These are phyloP conservation scores for Scatophagus argus DNA, from an alignment of 2,113 vertebrate genomes.

Conservation along the genomic window DNA sequence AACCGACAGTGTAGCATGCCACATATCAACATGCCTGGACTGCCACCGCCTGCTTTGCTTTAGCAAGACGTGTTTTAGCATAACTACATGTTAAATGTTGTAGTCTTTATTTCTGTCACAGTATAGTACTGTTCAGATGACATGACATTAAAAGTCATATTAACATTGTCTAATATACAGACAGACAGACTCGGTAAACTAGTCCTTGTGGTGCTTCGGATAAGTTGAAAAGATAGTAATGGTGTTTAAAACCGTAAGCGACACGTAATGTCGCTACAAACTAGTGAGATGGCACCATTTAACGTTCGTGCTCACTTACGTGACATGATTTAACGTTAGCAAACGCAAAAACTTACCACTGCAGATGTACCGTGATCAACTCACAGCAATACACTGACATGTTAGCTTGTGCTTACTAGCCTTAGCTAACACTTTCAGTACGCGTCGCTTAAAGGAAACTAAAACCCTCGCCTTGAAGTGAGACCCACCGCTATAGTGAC, in stretches of 20 bases:
- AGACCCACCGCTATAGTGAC: not conserved
- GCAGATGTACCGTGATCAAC: not conserved
- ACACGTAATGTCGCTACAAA: not conserved
- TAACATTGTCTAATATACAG: not conserved
- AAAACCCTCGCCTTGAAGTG: constrained; percentile 33
- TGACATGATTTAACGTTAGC: not conserved
- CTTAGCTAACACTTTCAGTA: not conserved
- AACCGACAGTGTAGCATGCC: not conserved
- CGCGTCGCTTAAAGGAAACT: not conserved
- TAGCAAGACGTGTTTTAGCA: too few species aligned
- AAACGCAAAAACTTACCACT: not conserved
- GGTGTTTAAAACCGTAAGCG: too few species aligned
- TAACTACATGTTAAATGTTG: too few species aligned
- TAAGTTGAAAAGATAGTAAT: not conserved
- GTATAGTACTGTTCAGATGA: too few species aligned
- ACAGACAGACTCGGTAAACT: too few species aligned
- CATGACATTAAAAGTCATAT: too few species aligned
- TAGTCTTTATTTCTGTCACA: too few species aligned
- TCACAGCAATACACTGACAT: constrained; percentile 6
- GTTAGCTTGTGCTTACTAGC: constrained; percentile 46
- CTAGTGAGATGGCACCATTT: not conserved
- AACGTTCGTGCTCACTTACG: fast-evolving
- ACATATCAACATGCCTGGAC: too few species aligned
- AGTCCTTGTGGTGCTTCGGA: not conserved
- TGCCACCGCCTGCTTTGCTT: too few species aligned